Conservation (phyloP, 2,113 vertebrate genomes). For the Syngnathus floridae region DNA sequence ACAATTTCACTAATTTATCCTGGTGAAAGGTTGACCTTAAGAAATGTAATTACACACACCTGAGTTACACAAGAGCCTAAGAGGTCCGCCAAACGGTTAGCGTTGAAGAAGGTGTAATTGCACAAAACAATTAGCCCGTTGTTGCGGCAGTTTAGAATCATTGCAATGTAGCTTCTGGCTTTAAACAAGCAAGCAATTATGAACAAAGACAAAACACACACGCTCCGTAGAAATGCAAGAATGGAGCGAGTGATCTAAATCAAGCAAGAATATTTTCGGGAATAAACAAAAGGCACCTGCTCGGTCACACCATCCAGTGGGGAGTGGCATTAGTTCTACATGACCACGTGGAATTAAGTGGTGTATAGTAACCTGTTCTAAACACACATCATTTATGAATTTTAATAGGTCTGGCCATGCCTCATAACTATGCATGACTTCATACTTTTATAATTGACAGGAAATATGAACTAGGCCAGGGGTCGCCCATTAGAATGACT, state of each 20-base stretch:
- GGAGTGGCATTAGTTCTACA: constrained; percentile 63
- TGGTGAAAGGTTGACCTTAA: constrained; percentile 79
- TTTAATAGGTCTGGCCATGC: constrained; percentile 89
- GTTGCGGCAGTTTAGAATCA: constrained; percentile 43
- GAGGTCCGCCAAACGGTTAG: constrained; percentile 68
- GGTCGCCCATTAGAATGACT: constrained; percentile 99
- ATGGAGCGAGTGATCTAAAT: constrained; percentile 13
- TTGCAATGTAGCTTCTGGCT: constrained; percentile 39
- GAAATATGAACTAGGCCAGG: constrained; percentile 98
- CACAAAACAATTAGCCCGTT: constrained; percentile 70
- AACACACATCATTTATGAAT: constrained; percentile 97
- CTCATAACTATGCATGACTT: constrained; percentile 99
- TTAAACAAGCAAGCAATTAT: constrained; percentile 50
- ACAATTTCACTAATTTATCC: constrained; percentile 78
- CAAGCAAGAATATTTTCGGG: constrained; percentile 10
- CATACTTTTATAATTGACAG: constrained; percentile 98
- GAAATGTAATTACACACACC: constrained; percentile 79
- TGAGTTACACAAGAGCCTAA: constrained; percentile 70
- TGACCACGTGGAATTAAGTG: constrained; percentile 67
- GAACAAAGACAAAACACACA: constrained; percentile 18
- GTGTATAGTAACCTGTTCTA: constrained; percentile 65
- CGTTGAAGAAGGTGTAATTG: constrained; percentile 72
- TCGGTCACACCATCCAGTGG: constrained; percentile 45
- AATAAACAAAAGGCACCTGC: constrained; percentile 26
- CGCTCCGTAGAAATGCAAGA: constrained; percentile 11